phyloP scores from a whole-genome alignment of 2,888 invertebrate genomes.

The Lasius platythorax region DNA sequence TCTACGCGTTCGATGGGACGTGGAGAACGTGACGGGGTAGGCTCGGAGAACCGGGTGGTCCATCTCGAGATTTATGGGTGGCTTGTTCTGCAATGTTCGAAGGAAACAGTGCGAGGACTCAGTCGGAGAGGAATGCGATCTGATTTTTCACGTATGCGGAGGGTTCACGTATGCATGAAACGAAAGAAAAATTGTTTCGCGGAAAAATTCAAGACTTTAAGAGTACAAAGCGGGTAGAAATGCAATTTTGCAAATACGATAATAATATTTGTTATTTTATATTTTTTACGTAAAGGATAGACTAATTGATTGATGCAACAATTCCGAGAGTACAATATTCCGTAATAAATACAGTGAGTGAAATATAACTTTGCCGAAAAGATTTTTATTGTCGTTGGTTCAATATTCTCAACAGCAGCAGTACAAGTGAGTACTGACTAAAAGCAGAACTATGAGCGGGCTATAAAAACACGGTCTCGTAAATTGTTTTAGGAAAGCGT shows the following conservation, averaged over 20 bases:
- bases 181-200: not conserved
- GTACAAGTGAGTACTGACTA: constrained; percentile 13
- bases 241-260: not conserved
- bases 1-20: constrained; percentile 75
- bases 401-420: constrained; percentile 47
- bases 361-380: not conserved
- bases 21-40: constrained; percentile 71
- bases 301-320: not conserved
- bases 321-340: not conserved
- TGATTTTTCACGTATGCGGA: constrained; percentile 53
- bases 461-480: constrained; percentile 52
- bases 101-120: constrained; percentile 74
- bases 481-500: constrained; percentile 62
- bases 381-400: constrained; percentile 47
- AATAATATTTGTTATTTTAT: not conserved
- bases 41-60: constrained; percentile 78
- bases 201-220: not conserved
- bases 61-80: constrained; percentile 76
- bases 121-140: constrained; percentile 67
- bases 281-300: not conserved
- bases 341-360: not conserved
- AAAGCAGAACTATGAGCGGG: constrained; percentile 38
- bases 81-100: constrained; percentile 73
- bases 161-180: not conserved
- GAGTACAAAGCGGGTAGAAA: not conserved